phyloP scores from a whole-genome alignment of 1,140 invertebrate species.

The Hetaerina americana region DNA sequence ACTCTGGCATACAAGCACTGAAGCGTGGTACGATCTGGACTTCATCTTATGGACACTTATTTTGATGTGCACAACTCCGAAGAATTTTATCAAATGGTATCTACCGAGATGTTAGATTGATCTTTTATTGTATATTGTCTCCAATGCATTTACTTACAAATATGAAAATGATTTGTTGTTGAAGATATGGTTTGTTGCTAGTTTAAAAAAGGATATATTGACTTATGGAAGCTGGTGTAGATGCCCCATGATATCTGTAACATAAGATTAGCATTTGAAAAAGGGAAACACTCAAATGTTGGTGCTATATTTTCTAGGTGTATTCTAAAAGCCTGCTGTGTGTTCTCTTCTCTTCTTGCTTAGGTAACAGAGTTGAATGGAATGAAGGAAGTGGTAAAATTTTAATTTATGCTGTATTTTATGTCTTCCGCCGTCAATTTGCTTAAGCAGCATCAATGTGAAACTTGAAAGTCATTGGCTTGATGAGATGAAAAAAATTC shows the following conservation, averaged over 20 bases:
- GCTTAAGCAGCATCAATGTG: background rate
- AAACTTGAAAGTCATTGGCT: background rate
- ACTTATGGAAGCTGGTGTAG: background rate
- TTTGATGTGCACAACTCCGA: background rate
- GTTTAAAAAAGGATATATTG: constrained; percentile 1
- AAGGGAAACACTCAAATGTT: background rate
- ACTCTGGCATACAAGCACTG: background rate
- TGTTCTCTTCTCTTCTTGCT: background rate
- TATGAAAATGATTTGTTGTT: constrained; percentile 1
- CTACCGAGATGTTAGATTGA: background rate
- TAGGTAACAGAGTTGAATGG: background rate
- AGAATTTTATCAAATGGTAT: background rate
- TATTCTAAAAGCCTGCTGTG: background rate
- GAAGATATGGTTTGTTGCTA: background rate
- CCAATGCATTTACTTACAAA: background rate
- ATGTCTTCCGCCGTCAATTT: background rate
- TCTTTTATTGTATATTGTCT: background rate
- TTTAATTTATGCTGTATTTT: background rate
- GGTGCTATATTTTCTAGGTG: background rate
- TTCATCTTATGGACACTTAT: background rate
- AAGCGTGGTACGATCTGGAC: background rate
- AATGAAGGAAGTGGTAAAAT: background rate
- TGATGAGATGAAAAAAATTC: background rate
- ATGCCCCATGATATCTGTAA: background rate
- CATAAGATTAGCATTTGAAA: background rate